Percentiles rank a stretch among this genome's conserved stretches.
Conservation (phyloP, 2,888 invertebrate species). For the Drosophila nr. perissopoda region DNA sequence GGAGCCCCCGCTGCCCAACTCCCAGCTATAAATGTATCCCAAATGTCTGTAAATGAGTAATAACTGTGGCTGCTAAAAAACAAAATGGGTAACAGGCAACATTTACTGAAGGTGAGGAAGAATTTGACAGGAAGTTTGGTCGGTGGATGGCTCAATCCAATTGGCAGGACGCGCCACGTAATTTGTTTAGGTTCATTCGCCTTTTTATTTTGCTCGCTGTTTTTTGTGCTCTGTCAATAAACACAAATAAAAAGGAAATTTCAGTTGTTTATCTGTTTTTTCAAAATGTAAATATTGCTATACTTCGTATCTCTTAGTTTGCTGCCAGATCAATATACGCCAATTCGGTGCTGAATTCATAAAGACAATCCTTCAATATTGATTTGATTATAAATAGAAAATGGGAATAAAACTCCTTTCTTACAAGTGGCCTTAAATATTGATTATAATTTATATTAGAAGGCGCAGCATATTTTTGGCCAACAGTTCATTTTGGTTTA, state of each 20-base stretch:
- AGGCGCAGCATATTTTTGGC: not conserved
- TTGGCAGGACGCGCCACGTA: constrained; percentile 41
- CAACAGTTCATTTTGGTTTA: constrained; percentile 1
- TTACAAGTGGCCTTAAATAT: constrained; percentile 3
- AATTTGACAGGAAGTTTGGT: not conserved
- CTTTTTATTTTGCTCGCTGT: constrained; percentile 12
- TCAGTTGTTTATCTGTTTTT: constrained; percentile 27
- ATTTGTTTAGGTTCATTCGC: constrained; percentile 64
- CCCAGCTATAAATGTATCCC: constrained; percentile 16
- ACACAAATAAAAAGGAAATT: constrained; percentile 10
- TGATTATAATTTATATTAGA: constrained; percentile 4
- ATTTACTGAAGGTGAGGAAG: not conserved
- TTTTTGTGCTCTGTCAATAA: constrained; percentile 14
- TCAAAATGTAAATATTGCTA: constrained; percentile 27
- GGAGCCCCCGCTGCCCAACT: constrained; percentile 11
- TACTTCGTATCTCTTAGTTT: constrained; percentile 1
- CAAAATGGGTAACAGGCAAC: not conserved
- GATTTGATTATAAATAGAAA: constrained; percentile 40
- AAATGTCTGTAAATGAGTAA: constrained; percentile 73
- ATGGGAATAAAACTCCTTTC: constrained; percentile 4
- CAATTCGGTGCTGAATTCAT: not conserved
- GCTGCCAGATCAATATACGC: not conserved
- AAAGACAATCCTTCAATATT: constrained; percentile 15
- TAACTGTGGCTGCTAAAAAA: constrained; percentile 62
- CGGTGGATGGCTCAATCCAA: constrained; percentile 22